These are phyloP conservation scores for Tetramorium simillimum DNA, from an alignment of 1,140 invertebrate species.

Conservation along the genomic window DNA sequence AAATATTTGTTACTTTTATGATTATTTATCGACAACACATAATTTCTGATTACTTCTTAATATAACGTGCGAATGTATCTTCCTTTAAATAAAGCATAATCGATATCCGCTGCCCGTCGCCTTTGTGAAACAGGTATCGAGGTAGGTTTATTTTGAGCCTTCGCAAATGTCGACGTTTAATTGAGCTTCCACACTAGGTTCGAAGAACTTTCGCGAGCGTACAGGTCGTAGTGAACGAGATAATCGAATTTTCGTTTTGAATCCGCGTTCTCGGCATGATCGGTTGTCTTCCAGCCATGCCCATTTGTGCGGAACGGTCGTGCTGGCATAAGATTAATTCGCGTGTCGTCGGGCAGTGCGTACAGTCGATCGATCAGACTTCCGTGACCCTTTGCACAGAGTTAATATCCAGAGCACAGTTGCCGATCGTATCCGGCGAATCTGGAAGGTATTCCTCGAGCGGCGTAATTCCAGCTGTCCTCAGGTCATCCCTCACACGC, in stretches of 20 bases:
- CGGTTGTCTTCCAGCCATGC: conserved; percentile 3
- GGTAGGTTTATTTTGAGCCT: conserved; percentile 70
- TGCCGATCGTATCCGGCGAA: conserved; percentile 80
- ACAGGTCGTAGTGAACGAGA: conserved; percentile 27
- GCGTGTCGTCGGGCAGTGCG: conserved; percentile 36
- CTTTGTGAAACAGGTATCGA: conserved; percentile 65
- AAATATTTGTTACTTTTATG: not conserved
- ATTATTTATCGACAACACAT: not conserved
- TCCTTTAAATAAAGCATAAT: conserved; percentile 30
- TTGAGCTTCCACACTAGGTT: conserved; percentile 50
- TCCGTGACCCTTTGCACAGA: conserved; percentile 81
- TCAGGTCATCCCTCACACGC: conserved; percentile 84
- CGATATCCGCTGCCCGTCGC: conserved; percentile 45
- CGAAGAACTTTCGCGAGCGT: conserved; percentile 43
- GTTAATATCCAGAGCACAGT: conserved; percentile 82
- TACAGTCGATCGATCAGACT: conserved; percentile 73
- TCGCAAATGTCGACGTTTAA: conserved; percentile 52
- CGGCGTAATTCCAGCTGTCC: conserved; percentile 83
- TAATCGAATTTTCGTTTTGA: conserved; percentile 46
- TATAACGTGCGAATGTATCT: not conserved
- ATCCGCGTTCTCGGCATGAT: not conserved
- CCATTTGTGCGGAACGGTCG: conserved; percentile 18
- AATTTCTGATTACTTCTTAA: not conserved
- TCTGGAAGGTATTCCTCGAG: conserved; percentile 83
- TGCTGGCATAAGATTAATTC: conserved; percentile 48